Percentiles rank a stretch among this genome's conserved stretches.
Evolutionary conservation across 2,113 vertebrate species (phyloP).

Genomic region (Nycticryphes semicollaris): DNA sequence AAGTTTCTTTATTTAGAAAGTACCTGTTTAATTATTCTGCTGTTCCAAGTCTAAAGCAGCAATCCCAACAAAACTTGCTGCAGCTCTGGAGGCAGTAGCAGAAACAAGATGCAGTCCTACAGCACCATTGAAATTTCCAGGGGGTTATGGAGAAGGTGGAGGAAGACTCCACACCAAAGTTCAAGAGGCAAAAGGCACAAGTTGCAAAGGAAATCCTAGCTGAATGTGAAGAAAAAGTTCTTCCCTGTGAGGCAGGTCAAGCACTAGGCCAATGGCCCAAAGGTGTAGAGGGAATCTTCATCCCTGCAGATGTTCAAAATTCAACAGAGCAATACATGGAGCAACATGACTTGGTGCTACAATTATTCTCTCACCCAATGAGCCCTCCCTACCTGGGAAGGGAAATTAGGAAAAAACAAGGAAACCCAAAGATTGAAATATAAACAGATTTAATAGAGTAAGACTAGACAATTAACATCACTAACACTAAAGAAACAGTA

Average conservation of each 20-base stretch:
- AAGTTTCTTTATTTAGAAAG: background rate
- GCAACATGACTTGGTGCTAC: background rate
- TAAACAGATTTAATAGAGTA: background rate
- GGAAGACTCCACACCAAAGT: background rate
- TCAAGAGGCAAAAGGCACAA: background rate
- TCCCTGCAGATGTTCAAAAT: background rate
- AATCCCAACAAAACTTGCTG: background rate
- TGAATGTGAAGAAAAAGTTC: background rate
- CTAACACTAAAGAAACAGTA: background rate
- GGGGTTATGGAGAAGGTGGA: background rate
- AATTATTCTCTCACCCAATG: background rate
- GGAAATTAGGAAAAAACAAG: background rate
- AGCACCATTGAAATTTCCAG: background rate
- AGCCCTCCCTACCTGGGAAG: background rate
- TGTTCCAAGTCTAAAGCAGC: background rate
- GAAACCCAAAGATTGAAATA: background rate
- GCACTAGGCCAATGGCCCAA: accelerated
- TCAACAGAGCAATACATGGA: background rate
- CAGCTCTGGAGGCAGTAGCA: background rate
- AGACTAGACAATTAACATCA: background rate
- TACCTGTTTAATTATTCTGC: background rate
- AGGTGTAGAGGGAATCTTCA: background rate
- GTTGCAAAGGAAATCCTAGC: background rate
- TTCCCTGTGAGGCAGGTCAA: background rate
- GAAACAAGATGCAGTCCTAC: background rate